Conservation (phyloP, 2,113 vertebrate genomes). For the Python bivittatus region DNA sequence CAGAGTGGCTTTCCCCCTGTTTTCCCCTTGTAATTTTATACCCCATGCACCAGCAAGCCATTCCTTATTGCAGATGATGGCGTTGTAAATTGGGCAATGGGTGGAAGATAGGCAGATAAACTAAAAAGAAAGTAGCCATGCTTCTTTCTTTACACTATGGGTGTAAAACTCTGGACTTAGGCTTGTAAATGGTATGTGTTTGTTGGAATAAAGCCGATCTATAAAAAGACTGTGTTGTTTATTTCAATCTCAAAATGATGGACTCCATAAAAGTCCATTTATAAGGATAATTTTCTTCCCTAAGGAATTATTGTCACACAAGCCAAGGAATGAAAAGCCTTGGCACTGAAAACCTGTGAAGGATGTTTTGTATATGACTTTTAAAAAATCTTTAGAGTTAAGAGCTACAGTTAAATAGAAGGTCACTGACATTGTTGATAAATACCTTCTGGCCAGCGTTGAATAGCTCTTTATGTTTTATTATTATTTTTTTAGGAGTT, state of each 20-base stretch:
- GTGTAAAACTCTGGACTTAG: background rate
- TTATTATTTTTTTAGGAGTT: background rate
- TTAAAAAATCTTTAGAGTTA: slow-evolving; percentile 37
- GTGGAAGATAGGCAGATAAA: background rate
- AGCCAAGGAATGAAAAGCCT: slow-evolving; percentile 44
- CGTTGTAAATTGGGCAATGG: background rate
- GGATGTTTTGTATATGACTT: slow-evolving; percentile 14
- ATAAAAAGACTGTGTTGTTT: background rate
- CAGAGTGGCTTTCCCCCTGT: background rate
- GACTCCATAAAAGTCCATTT: slow-evolving; percentile 36
- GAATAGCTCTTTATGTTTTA: slow-evolving; percentile 9
- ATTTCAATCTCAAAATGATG: background rate
- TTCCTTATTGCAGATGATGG: background rate
- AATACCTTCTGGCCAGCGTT: slow-evolving; percentile 30
- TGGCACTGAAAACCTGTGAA: slow-evolving; percentile 41
- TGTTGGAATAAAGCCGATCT: slow-evolving; percentile 3
- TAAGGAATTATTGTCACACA: slow-evolving; percentile 32
- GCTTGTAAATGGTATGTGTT: background rate
- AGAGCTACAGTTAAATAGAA: slow-evolving; percentile 35
- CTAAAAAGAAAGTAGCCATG: background rate
- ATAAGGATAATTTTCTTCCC: slow-evolving; percentile 32
- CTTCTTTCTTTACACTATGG: background rate
- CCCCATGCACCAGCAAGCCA: background rate
- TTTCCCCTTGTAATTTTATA: background rate
- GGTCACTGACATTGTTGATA: slow-evolving; percentile 36